Percentiles rank a stretch among this genome's conserved stretches.
Conservation (phyloP, 2,113 vertebrate species). For the Lophura nycthemera region DNA sequence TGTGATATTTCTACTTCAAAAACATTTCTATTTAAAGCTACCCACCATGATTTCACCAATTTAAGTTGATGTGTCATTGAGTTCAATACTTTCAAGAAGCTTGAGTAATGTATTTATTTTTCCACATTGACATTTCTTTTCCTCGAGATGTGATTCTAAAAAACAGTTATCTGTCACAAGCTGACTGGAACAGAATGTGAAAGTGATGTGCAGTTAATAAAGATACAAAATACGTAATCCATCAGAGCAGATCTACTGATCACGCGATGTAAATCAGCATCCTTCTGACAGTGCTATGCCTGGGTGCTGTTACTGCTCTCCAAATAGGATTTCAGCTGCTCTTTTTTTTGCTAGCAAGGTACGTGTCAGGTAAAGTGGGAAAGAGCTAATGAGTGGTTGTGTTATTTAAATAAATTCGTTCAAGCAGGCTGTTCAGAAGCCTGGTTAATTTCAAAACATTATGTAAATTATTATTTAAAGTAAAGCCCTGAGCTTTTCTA, state of each 20-base stretch:
- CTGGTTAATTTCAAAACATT: background rate
- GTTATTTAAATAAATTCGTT: background rate
- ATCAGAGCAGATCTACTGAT: constrained; percentile 38
- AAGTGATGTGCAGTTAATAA: constrained; percentile 46
- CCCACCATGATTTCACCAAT: background rate
- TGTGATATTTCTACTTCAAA: constrained; percentile 40
- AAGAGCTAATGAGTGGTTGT: background rate
- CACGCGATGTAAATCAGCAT: background rate
- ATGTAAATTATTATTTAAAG: background rate
- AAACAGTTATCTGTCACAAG: constrained; percentile 43
- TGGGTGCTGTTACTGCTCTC: background rate
- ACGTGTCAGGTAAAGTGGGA: background rate
- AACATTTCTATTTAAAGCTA: constrained; percentile 30
- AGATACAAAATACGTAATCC: constrained; percentile 44
- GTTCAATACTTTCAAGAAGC: constrained; percentile 14
- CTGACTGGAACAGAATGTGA: constrained; percentile 48
- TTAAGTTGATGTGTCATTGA: constrained; percentile 21
- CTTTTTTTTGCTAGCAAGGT: fast-evolving
- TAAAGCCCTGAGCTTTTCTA: background rate
- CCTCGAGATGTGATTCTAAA: constrained; percentile 42
- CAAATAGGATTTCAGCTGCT: background rate
- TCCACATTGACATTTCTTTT: constrained; percentile 35
- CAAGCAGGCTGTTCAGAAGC: background rate
- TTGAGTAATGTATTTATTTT: constrained; percentile 39
- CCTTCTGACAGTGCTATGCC: background rate